phyloP scores from a whole-genome alignment of 2,797 vertebrate species.

The Sebastes hubbsi region DNA sequence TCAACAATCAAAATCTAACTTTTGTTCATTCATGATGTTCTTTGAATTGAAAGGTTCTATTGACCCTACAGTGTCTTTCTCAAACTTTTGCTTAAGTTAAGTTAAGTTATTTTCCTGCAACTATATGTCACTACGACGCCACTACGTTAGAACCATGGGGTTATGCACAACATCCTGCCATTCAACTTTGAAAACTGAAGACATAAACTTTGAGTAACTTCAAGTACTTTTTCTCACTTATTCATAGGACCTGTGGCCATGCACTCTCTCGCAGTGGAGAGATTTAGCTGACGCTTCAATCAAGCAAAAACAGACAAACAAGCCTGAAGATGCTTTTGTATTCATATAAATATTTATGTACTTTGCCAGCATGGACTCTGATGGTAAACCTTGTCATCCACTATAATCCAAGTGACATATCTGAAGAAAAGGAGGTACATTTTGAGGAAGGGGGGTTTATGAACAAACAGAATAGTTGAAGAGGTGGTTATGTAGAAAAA shows the following conservation, averaged over 20 bases:
- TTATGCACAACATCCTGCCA: not conserved
- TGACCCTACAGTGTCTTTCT: not conserved
- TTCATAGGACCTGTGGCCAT: constrained; percentile 17
- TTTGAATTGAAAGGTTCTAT: not conserved
- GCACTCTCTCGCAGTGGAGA: not conserved
- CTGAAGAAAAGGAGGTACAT: not conserved
- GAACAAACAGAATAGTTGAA: constrained; percentile 21
- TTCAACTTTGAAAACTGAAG: not conserved
- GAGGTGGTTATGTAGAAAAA: constrained; percentile 21
- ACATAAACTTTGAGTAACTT: not conserved
- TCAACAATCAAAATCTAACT: not conserved
- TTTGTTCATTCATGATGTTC: not conserved
- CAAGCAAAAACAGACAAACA: constrained; percentile 24
- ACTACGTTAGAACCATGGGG: not conserved
- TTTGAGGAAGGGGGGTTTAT: not conserved
- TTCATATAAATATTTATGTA: constrained; percentile 48
- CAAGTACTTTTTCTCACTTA: constrained; percentile 18
- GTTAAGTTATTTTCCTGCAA: not conserved
- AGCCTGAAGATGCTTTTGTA: constrained; percentile 8
- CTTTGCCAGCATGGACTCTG: constrained; percentile 9
- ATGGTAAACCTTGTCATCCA: constrained; percentile 25
- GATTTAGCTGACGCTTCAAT: constrained; percentile 37
- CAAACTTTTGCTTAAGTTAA: not conserved
- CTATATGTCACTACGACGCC: not conserved
- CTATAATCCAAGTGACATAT: constrained; percentile 16